Evolutionary conservation across 2,797 vertebrate species (phyloP), one percentile per base, ranked within the genome.

Genomic region (Sebastes cheni): DNA sequence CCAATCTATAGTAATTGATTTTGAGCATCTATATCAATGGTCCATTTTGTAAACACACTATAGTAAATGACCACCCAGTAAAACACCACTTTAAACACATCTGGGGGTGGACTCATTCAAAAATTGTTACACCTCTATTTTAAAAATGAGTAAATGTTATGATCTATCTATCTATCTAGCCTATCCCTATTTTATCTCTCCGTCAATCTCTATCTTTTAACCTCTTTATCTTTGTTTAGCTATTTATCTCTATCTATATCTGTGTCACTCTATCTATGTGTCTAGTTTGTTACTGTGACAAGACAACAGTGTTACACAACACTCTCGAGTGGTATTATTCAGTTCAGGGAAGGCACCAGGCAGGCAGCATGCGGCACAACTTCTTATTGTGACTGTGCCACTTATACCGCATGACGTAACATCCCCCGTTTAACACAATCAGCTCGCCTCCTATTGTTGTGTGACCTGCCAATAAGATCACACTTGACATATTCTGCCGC

Each of bases 301-400:
- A 84, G 58, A 72, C 30, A 75, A 46, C 27, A 50, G 22, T 59
- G 72, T 84, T 84, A 75, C 52, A 66, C 75, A 86, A 89, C 66
- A 61, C 55, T 66, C 62, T 67, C 13, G 42, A 65, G 42, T 22
- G 62, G 36, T 27, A 56, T 70, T 54, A 36, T 64, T 79, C 46
- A 67, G 59, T 4, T 67, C 70, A 56, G 52, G 52, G 22, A 69
- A 80, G 29, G 69, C 72, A 56, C 7, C 66, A 16, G 36, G 46
- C 46, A 50, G 16, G 46, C 46, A 50, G 46, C 50, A 56, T 62
- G 75, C 58, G 59, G 65, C 20, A 27, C 22, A 66, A 54, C 74
- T 58, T 67, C 25, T 75, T 52, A 10, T 27, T 65, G 59, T 59
- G 34, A 73, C 22, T 42, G 29, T 27, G 68, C 59, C 70, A 55